Conservation (phyloP, 2,113 vertebrate species). For the Cyanoramphus novaezelandiae region DNA sequence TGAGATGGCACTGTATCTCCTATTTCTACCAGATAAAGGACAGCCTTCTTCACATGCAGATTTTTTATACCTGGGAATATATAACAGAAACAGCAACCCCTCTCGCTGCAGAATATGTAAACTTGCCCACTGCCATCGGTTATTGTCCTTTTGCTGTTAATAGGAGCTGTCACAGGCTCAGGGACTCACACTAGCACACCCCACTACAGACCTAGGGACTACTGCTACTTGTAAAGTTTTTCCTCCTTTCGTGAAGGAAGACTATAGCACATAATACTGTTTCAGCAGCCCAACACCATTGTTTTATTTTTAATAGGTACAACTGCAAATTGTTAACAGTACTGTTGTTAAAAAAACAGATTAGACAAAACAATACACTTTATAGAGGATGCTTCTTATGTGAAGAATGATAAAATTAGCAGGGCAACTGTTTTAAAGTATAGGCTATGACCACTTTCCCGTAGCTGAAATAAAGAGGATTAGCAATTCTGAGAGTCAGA, state of each 20-base stretch:
- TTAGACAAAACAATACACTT: neutral
- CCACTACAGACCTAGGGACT: neutral
- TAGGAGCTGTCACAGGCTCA: neutral
- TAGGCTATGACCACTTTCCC: neutral
- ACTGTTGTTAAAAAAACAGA: neutral
- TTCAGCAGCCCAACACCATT: neutral
- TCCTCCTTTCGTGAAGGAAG: neutral
- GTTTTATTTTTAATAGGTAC: neutral
- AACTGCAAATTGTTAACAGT: neutral
- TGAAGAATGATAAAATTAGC: neutral
- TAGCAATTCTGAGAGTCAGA: neutral
- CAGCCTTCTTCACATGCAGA: neutral
- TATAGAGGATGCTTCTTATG: accelerated
- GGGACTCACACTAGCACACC: neutral
- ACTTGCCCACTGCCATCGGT: neutral
- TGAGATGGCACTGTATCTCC: accelerated
- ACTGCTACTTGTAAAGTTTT: neutral
- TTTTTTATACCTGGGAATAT: neutral
- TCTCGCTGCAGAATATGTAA: neutral
- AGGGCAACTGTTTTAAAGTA: neutral
- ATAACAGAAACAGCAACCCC: slow-evolving; percentile 17
- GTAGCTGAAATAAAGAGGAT: neutral
- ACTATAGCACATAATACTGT: neutral
- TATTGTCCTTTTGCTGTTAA: neutral
- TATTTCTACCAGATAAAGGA: neutral